Base-by-base conservation (phyloP, 2,888 invertebrate genomes). In the Cataglyphis rosenhaueri region DNA sequence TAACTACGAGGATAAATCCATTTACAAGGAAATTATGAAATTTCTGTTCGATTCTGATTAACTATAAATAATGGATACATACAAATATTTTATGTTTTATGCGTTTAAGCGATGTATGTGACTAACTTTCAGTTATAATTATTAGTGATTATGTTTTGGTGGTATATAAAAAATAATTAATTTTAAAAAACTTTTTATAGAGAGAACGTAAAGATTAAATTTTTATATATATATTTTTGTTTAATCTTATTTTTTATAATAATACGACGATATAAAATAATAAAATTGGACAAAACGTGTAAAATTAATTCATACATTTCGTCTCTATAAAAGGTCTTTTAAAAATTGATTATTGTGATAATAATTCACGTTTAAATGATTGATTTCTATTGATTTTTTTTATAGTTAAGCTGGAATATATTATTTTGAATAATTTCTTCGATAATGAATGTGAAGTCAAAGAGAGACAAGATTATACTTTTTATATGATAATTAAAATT, bases 311-410 rank as follows among this genome's bases (percentile, higher is more conserved):
- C 1, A 29, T 12, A 15, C 5, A 4, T 35, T 55, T 70, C 8
- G 18, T 10, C 4, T 21, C 4, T 55, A 55, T 35, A 21, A n/a
- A 68, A 48, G 1, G 2, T 66, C 1, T 48, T 9, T 18, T 25
- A 29, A 6, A 48, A 48, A 66, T 66, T 44, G 6, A 48, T 66
- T 66, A 48, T 12, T 18, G 6, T 32, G 32, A 52, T 68, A 10
- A 32, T 12, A 15, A 48, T 70, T 52, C 21, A 55, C 21, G 6
- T 35, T 70, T 32, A n/a, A n/a, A n/a, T 29, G n/a, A 29, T 32
- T 52, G 48, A 68, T 8, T 68, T 68, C 52, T 32, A n/a, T 48
- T 12, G n/a, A 52, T 2, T 52, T 52, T 52, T 68, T 48, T 44
- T 3, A 12, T 35, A 52, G 12, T n/a, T 9, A 29, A 68, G 32